Conservation (phyloP, 2,888 invertebrate genomes). For the Cenopis cana region DNA sequence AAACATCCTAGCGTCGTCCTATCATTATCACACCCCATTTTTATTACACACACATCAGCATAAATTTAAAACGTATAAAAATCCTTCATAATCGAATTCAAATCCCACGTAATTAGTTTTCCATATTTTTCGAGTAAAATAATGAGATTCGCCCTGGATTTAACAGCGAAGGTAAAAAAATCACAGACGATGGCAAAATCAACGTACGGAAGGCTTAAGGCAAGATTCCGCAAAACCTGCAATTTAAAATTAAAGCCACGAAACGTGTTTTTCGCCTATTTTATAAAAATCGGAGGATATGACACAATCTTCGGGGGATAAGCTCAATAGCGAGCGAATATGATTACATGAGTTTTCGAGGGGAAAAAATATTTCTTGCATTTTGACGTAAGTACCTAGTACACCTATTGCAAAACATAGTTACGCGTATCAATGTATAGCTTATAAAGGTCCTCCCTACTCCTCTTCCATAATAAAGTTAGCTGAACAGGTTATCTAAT, state of each 20-base stretch:
- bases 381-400: background rate
- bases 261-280: slow-evolving; percentile 85
- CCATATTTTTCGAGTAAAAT: slow-evolving; percentile 69
- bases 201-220: slow-evolving; percentile 76
- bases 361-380: slow-evolving; percentile 44
- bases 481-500: background rate
- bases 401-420: background rate
- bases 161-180: slow-evolving; percentile 69
- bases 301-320: slow-evolving; percentile 81
- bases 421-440: too few species aligned
- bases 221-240: slow-evolving; percentile 81
- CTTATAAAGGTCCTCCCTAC: too few species aligned
- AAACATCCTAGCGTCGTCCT: background rate
- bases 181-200: slow-evolving; percentile 62
- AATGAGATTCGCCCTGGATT: slow-evolving; percentile 69
- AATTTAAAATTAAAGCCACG: slow-evolving; percentile 86
- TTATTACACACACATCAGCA: slow-evolving; percentile 4
- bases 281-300: slow-evolving; percentile 84
- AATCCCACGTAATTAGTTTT: slow-evolving; percentile 76
- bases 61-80: slow-evolving; percentile 18
- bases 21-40: background rate
- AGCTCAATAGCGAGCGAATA: slow-evolving; percentile 56
- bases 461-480: background rate
- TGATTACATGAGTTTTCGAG: slow-evolving; percentile 42
- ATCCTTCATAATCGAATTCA: slow-evolving; percentile 47